phyloP scores from a whole-genome alignment of 1,140 invertebrate species.

The Globodera ellingtonae region DNA sequence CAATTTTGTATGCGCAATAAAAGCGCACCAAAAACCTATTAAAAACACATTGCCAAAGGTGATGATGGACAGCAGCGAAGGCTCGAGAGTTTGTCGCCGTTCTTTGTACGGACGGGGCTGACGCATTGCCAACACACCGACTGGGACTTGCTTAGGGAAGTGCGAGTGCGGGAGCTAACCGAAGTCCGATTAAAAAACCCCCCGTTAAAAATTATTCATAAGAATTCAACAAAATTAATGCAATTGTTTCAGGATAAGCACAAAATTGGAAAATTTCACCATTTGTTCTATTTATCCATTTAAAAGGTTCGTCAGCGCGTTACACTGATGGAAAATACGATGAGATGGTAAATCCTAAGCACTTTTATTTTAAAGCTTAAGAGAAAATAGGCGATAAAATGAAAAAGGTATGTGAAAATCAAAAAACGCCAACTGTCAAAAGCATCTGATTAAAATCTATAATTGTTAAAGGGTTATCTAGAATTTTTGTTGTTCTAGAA shows the following conservation, averaged over 20 bases:
- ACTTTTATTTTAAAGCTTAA: no score
- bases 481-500: no score
- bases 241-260: not conserved
- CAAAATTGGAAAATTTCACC: not conserved
- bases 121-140: slow-evolving; percentile 17
- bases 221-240: not conserved
- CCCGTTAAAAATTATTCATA: no score
- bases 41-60: not conserved
- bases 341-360: slow-evolving; percentile 10
- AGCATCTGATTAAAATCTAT: no score
- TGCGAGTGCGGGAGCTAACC: slow-evolving; percentile 14
- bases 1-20: not conserved
- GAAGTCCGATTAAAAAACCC: not conserved
- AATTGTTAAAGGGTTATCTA: no score
- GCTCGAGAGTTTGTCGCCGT: not conserved
- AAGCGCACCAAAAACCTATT: not conserved
- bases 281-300: not conserved
- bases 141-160: slow-evolving; percentile 20
- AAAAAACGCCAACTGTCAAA: no score
- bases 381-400: no score
- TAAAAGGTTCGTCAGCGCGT: slow-evolving; percentile 14
- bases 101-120: not conserved
- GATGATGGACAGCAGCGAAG: not conserved
- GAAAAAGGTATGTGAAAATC: no score
- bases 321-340: slow-evolving; percentile 26